Percentiles rank a stretch among this genome's conserved stretches.
These are phyloP conservation scores for Naso thynnoides DNA, from an alignment of 2,797 vertebrate species.

Conservation along the genomic window DNA sequence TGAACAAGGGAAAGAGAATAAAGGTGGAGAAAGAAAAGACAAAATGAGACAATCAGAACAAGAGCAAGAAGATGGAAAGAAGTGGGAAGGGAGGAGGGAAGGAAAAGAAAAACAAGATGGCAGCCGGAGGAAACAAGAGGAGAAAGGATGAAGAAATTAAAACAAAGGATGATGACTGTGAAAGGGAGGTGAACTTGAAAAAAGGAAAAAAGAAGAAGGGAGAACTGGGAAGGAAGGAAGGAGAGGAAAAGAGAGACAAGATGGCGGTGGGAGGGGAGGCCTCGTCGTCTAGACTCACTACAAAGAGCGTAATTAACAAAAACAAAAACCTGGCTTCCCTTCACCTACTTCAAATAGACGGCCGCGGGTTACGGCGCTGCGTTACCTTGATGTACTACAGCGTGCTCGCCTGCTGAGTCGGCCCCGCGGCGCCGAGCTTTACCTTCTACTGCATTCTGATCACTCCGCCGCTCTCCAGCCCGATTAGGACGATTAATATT, in stretches of 20 bases:
- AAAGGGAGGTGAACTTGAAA: no score
- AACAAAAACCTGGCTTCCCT: conserved; percentile 70
- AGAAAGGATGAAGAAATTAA: no score
- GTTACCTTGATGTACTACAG: conserved; percentile 67
- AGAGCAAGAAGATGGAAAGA: background rate
- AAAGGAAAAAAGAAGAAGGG: background rate
- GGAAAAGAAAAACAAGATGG: background rate
- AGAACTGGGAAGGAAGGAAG: background rate
- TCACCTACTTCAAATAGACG: conserved; percentile 68
- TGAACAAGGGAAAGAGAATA: no score
- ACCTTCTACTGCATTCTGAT: conserved; percentile 63
- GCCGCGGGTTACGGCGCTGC: conserved; percentile 58
- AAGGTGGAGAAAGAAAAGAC: background rate
- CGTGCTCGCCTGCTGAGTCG: conserved; percentile 22
- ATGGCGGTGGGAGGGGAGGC: conserved; percentile 14
- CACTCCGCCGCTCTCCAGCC: conserved; percentile 54
- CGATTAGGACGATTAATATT: conserved; percentile 83
- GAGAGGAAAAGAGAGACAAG: background rate
- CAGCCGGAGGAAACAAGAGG: conserved; percentile 1
- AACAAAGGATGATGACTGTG: no score
- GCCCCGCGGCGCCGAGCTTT: conserved; percentile 47
- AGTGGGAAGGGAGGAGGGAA: background rate
- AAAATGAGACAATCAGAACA: background rate
- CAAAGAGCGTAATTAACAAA: conserved; percentile 72
- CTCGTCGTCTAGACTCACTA: conserved; percentile 52